Conservation (phyloP, 2,888 invertebrate genomes). For the Cenopis cana region DNA sequence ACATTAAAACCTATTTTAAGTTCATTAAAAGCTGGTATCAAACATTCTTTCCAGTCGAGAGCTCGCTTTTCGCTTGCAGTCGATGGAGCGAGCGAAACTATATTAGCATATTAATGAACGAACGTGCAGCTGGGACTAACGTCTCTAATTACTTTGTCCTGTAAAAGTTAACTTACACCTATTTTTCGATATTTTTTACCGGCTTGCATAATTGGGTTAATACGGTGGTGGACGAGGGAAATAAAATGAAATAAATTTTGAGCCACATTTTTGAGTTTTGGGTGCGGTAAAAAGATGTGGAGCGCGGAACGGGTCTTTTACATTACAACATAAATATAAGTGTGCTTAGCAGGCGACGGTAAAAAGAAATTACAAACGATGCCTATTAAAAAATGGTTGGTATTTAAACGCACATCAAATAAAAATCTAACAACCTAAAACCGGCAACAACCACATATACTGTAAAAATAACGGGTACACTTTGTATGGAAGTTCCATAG, state of each 20-base stretch:
- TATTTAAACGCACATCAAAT: too few relatives aligned
- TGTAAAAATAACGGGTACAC: too few relatives aligned
- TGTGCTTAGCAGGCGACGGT: too few relatives aligned
- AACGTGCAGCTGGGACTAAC: slow-evolving; percentile 44
- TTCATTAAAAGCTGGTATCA: slow-evolving; percentile 34
- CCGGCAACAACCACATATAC: too few relatives aligned
- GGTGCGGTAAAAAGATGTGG: neutral
- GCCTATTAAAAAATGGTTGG: too few relatives aligned
- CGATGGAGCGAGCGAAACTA: slow-evolving; percentile 44
- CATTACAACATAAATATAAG: neutral
- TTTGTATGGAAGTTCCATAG: too few relatives aligned
- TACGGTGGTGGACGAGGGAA: neutral
- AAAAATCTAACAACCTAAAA: too few relatives aligned
- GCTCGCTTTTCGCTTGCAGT: slow-evolving; percentile 38
- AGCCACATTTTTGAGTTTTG: neutral
- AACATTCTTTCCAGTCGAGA: slow-evolving; percentile 19
- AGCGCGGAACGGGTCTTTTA: too few relatives aligned
- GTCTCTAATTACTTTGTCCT: slow-evolving; percentile 43
- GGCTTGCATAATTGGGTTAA: neutral
- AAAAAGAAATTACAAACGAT: too few relatives aligned
- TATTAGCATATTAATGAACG: slow-evolving; percentile 50
- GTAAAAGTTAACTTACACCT: slow-evolving; percentile 42
- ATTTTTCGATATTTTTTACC: slow-evolving; percentile 31
- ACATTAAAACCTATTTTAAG: slow-evolving; percentile 6
- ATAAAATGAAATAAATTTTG: neutral